These are phyloP conservation scores for Loriculus beryllinus DNA, from an alignment of 2,797 vertebrate genomes.

Conservation along the genomic window DNA sequence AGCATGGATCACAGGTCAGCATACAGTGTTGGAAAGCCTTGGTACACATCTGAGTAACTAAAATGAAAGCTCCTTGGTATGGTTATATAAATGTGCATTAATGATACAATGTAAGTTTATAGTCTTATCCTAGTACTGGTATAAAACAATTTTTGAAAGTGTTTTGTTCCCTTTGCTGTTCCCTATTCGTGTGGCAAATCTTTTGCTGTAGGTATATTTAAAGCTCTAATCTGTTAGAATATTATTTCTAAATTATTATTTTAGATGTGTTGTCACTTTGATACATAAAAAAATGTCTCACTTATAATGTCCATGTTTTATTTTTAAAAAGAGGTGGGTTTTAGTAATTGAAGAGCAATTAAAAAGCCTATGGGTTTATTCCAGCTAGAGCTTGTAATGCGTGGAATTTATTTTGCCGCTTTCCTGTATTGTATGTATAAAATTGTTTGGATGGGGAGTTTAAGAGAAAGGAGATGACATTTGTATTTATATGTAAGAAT, in stretches of 20 bases:
- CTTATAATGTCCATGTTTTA: not conserved
- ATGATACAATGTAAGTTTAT: not conserved
- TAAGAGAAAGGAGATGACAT: not conserved
- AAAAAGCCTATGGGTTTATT: not conserved
- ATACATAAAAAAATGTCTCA: not conserved
- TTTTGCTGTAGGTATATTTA: not conserved
- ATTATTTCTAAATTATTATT: not conserved
- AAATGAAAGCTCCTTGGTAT: not conserved
- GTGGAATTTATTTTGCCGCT: not conserved
- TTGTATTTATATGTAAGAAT: not conserved
- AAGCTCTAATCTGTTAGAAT: not conserved
- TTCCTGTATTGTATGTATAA: not conserved
- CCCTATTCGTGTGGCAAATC: not conserved
- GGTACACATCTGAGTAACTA: not conserved
- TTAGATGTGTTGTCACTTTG: not conserved
- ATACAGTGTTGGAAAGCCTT: not conserved
- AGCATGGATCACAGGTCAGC: conserved; percentile 94
- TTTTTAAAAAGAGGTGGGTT: not conserved
- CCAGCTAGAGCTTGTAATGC: not conserved
- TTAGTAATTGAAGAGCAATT: not conserved
- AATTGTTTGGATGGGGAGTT: not conserved
- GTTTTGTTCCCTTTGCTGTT: not conserved
- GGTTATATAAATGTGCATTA: not conserved
- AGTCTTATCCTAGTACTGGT: not conserved
- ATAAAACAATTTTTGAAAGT: not conserved